Conservation (phyloP, 2,888 invertebrate genomes). For the Ptilodon capucinus region DNA sequence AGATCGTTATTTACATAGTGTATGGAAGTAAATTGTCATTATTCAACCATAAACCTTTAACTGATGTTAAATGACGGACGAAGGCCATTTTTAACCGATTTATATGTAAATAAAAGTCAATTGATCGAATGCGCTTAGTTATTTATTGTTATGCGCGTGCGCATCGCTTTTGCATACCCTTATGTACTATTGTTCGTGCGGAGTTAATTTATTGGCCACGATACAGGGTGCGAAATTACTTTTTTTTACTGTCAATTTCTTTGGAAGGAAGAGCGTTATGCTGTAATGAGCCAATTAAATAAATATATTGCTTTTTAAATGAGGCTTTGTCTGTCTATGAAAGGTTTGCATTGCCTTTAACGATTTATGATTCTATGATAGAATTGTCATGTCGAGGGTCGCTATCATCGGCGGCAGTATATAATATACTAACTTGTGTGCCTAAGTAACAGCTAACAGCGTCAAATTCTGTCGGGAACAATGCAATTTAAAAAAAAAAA, state of each 20-base stretch:
- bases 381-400: no score
- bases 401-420: no score
- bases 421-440: no score
- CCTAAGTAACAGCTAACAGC: no score
- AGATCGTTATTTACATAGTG: neutral
- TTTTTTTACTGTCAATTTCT: neutral
- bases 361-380: no score
- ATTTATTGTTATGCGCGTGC: slow-evolving; percentile 47
- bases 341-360: neutral
- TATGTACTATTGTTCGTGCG: slow-evolving; percentile 35
- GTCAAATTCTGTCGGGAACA: no score
- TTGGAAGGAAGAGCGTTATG: neutral
- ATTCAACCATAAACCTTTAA: slow-evolving; percentile 25
- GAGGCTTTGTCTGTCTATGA: neutral
- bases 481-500: no score
- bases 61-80: slow-evolving; percentile 32
- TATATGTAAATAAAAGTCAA: slow-evolving; percentile 57
- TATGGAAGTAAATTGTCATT: slow-evolving; percentile 13
- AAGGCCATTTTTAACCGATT: slow-evolving; percentile 48
- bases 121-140: slow-evolving; percentile 41
- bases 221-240: slow-evolving; percentile 8
- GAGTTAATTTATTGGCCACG: slow-evolving; percentile 24
- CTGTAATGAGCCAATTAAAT: neutral
- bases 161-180: slow-evolving; percentile 26
- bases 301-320: neutral